Evolutionary conservation across 2,888 invertebrate species (phyloP).

Genomic region (Crematogaster levior): DNA sequence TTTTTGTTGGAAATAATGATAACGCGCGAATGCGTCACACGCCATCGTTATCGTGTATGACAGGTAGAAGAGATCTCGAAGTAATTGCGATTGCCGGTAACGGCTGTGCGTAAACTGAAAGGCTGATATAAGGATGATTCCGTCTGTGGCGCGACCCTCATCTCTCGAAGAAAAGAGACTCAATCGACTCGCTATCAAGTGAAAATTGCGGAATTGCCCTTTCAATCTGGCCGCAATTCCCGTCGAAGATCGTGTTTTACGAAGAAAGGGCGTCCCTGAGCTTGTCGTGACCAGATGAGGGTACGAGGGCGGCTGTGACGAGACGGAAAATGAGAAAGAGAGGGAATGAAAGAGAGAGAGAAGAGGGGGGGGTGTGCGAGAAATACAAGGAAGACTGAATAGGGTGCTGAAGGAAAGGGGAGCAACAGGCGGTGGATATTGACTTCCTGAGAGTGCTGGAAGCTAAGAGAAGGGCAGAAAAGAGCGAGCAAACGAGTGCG

Average conservation of each 20-base stretch:
- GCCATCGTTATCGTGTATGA: conserved; percentile 5
- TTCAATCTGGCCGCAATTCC: conserved; percentile 64
- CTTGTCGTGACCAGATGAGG: conserved; percentile 60
- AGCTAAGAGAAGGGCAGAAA: conserved; percentile 33
- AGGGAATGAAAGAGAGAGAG: conserved; percentile 15
- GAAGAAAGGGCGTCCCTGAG: conserved; percentile 61
- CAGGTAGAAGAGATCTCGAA: conserved; percentile 13
- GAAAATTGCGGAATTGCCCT: conserved; percentile 65
- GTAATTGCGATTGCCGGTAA: conserved; percentile 36
- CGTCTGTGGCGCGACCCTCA: conserved; percentile 5
- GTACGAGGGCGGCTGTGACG: conserved; percentile 44
- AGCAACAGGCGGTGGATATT: conserved; percentile 75
- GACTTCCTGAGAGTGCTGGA: conserved; percentile 64
- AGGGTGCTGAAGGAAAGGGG: conserved; percentile 47
- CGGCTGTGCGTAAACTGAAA: conserved; percentile 34
- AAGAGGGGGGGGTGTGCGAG: too few species aligned
- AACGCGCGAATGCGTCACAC: conserved; percentile 1
- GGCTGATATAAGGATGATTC: conserved; percentile 24
- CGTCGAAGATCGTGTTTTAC: conserved; percentile 67
- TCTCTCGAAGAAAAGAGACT: conserved; percentile 49
- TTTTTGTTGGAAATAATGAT: neutral
- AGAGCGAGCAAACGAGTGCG: conserved; percentile 24
- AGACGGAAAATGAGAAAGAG: conserved; percentile 45
- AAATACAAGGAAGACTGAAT: conserved; percentile 31
- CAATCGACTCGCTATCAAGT: conserved; percentile 53